phyloP scores from a whole-genome alignment of 1,140 invertebrate species.

The Alviniconcha marisindica region DNA sequence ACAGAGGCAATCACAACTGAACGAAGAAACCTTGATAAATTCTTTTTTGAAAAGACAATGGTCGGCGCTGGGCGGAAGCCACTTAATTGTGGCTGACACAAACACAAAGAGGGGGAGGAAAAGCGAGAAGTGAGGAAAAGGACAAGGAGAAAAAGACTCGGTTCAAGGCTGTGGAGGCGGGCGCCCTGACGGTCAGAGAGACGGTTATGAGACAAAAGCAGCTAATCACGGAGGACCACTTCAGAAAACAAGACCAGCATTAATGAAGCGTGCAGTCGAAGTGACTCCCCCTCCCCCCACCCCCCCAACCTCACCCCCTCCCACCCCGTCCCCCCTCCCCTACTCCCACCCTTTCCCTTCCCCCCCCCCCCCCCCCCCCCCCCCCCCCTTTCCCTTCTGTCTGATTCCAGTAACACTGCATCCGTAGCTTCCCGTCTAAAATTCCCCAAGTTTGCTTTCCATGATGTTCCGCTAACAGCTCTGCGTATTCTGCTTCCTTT shows the following conservation, averaged over 20 bases:
- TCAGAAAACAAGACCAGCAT: not conserved
- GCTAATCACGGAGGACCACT: not conserved
- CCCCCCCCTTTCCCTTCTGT: too few relatives aligned
- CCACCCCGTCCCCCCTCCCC: too few relatives aligned
- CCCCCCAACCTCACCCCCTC: not conserved
- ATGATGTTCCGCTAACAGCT: too few relatives aligned
- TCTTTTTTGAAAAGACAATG: slow-evolving; percentile 11
- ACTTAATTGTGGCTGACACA: slow-evolving; percentile 6
- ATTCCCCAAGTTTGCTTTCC: too few relatives aligned
- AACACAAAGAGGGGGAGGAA: not conserved
- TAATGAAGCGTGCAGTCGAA: not conserved
- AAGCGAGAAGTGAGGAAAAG: not conserved
- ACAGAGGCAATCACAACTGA: not conserved
- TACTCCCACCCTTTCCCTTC: too few relatives aligned
- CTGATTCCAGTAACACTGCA: too few relatives aligned
- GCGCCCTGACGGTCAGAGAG: too few relatives aligned
- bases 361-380: too few relatives aligned
- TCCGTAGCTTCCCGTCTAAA: too few relatives aligned
- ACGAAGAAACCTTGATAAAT: not conserved
- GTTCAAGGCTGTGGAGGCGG: not conserved
- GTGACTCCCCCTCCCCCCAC: not conserved
- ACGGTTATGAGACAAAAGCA: too few relatives aligned
- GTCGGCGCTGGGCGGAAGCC: not conserved
- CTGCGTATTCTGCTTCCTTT: too few relatives aligned
- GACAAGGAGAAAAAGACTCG: slow-evolving; percentile 1